phyloP scores from a whole-genome alignment of 2,113 vertebrate species.

The Numenius arquata region DNA sequence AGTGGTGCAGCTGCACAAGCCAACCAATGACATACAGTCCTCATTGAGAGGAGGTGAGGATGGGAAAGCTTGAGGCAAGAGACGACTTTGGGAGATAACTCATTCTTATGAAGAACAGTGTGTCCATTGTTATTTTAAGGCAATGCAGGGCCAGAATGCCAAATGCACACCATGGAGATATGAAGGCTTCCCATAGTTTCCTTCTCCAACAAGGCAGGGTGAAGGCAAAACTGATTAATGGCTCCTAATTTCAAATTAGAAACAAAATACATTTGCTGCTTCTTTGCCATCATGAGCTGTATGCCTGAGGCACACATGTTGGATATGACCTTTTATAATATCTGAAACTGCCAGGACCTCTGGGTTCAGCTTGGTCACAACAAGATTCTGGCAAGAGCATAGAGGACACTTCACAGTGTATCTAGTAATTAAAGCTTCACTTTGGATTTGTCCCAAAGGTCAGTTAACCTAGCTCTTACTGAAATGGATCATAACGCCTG shows the following conservation, averaged over 20 bases:
- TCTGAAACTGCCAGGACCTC: background rate
- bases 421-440: background rate
- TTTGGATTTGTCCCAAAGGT: background rate
- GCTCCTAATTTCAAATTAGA: background rate
- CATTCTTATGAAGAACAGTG: fast-evolving
- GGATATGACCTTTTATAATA: background rate
- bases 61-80: background rate
- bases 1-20: background rate
- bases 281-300: background rate
- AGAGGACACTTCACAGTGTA: background rate
- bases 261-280: background rate
- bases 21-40: background rate
- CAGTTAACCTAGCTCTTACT: background rate
- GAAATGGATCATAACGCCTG: background rate
- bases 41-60: background rate
- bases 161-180: background rate
- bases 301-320: background rate
- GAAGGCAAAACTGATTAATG: background rate
- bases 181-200: background rate
- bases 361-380: background rate
- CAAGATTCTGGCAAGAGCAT: background rate
- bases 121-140: background rate
- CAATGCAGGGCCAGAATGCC: background rate
- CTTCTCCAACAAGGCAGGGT: background rate
- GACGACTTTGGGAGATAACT: background rate